These are phyloP conservation scores for Galemys pyrenaicus DNA, from an alignment of 2,113 vertebrate species.

Conservation along the genomic window DNA sequence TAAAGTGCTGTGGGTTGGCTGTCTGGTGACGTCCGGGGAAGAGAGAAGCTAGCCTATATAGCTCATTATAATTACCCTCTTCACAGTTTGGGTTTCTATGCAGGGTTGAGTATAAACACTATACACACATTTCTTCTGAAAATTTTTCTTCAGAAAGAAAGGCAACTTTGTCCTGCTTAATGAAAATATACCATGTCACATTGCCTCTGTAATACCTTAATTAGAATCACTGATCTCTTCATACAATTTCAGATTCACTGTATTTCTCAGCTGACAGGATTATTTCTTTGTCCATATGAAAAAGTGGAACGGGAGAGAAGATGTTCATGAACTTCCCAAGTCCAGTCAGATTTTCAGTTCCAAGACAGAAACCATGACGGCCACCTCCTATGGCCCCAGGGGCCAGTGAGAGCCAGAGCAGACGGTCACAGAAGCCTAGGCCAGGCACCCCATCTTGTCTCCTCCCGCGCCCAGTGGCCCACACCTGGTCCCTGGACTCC, in stretches of 20 bases:
- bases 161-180: neutral
- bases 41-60: neutral
- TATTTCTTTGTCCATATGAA: neutral
- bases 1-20: neutral
- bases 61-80: conserved; percentile 1
- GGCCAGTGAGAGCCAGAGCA: too few species aligned
- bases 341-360: neutral
- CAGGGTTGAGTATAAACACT: neutral
- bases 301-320: neutral
- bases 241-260: neutral
- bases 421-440: too few species aligned
- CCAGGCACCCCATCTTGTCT: too few species aligned
- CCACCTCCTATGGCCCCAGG: too few species aligned
- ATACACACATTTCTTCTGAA: neutral
- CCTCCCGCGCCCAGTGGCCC: too few species aligned
- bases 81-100: conserved; percentile 7
- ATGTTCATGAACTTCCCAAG: neutral
- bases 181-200: neutral
- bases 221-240: neutral
- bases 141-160: neutral
- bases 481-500: too few species aligned
- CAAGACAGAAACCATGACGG: neutral
- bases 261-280: neutral
- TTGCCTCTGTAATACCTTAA: neutral
- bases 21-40: too few species aligned